Evolutionary conservation across 2,797 vertebrate species (phyloP).

Genomic region (Brachymystax lenok): DNA sequence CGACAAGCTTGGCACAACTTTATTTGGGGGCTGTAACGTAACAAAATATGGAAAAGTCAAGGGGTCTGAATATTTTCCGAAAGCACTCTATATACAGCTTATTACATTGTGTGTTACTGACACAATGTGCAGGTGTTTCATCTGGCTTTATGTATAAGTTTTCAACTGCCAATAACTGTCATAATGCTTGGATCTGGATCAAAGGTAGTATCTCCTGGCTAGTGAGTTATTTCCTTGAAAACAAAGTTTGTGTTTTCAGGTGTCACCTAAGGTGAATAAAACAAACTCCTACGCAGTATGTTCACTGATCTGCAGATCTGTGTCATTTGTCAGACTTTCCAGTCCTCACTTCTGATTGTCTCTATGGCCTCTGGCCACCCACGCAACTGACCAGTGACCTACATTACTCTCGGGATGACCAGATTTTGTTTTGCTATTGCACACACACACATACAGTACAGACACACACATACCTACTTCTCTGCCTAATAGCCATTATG

Average conservation of each 20-base stretch:
- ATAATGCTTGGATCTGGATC: slow-evolving; percentile 10
- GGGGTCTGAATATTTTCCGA: no score
- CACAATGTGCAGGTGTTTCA: background rate
- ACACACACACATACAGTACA: no score
- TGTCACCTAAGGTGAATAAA: background rate
- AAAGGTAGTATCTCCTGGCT: no score
- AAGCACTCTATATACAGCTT: background rate
- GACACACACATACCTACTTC: background rate
- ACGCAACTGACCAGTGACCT: background rate
- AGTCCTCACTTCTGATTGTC: background rate
- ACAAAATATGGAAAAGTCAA: no score
- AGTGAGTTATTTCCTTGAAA: slow-evolving; percentile 22
- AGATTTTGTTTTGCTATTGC: no score
- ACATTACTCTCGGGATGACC: no score
- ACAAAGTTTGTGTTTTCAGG: background rate
- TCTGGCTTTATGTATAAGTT: background rate
- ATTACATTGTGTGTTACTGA: background rate
- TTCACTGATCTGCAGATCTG: background rate
- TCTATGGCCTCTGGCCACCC: background rate
- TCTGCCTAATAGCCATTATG: background rate
- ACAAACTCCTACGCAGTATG: background rate
- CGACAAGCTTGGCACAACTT: no score
- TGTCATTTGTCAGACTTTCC: background rate
- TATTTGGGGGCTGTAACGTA: no score
- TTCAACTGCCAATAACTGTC: background rate